Evolutionary conservation across 1,140 invertebrate species (phyloP).

Genomic region (Ips nitidus): DNA sequence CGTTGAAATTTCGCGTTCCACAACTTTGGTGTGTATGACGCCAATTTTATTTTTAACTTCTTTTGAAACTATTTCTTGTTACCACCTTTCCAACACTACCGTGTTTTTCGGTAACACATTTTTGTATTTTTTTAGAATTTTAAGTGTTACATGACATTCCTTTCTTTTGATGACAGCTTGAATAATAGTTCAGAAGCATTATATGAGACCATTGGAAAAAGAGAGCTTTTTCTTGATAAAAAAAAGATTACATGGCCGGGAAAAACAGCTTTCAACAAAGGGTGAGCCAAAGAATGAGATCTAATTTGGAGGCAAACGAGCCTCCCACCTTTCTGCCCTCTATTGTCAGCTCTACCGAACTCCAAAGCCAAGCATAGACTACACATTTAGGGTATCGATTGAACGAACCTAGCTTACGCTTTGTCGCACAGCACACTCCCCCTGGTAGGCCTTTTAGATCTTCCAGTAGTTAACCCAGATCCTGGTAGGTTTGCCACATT

Average conservation of each 20-base stretch:
- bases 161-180: not conserved
- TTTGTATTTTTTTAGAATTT: no score
- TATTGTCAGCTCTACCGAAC: conserved; percentile 15
- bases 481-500: conserved; percentile 21
- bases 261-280: not conserved
- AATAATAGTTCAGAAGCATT: not conserved
- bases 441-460: conserved; percentile 29
- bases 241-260: not conserved
- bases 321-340: conserved; percentile 16
- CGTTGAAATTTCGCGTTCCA: not conserved
- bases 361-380: conserved; percentile 15
- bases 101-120: no score
- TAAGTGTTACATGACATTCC: no score
- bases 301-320: conserved; percentile 1
- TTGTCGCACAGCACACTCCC: conserved; percentile 36
- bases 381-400: conserved; percentile 31
- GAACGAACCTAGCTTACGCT: conserved; percentile 22
- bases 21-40: not conserved
- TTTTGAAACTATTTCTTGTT: not conserved
- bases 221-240: not conserved
- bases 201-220: not conserved
- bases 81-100: no score
- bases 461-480: conserved; percentile 31
- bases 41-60: not conserved
- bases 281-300: not conserved